Evolutionary conservation across 1,140 invertebrate species (phyloP).

Genomic region (Heliconius eleuchia): DNA sequence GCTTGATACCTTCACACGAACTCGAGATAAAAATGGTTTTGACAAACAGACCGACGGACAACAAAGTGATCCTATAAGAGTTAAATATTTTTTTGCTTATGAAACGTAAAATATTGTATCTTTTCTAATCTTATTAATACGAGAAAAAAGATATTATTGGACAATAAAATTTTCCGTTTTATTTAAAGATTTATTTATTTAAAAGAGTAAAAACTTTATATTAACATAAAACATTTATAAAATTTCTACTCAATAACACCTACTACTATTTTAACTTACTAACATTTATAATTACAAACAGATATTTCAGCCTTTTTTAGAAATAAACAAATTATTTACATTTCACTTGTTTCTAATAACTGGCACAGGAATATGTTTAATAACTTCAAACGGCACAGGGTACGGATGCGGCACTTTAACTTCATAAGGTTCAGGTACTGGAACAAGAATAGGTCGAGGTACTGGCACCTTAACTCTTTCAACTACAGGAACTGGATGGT

Average conservation of each 20-base stretch:
- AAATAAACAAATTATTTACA: not conserved
- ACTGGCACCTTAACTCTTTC: constrained; percentile 52
- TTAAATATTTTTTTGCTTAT: no score
- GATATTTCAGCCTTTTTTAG: constrained; percentile 6
- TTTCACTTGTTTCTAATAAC: constrained; percentile 10
- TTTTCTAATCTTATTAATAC: no score
- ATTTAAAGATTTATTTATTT: not conserved
- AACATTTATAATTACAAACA: not conserved
- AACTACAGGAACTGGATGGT: constrained; percentile 41
- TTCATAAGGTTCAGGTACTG: constrained; percentile 49
- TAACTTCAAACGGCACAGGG: constrained; percentile 46
- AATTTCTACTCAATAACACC: constrained; percentile 1
- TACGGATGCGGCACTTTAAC: constrained; percentile 52
- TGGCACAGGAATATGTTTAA: constrained; percentile 46
- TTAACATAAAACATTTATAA: not conserved
- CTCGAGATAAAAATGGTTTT: no score
- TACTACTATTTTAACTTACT: not conserved
- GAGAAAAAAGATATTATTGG: not conserved
- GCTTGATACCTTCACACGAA: no score
- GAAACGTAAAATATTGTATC: no score
- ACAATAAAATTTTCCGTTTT: not conserved
- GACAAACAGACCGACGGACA: no score
- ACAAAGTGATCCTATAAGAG: no score
- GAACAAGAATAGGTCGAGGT: constrained; percentile 47
- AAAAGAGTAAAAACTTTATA: not conserved